Evolutionary conservation across 2,797 vertebrate species (phyloP), one percentile per base, ranked within the genome.

Genomic region (Cryptoprocta ferox): DNA sequence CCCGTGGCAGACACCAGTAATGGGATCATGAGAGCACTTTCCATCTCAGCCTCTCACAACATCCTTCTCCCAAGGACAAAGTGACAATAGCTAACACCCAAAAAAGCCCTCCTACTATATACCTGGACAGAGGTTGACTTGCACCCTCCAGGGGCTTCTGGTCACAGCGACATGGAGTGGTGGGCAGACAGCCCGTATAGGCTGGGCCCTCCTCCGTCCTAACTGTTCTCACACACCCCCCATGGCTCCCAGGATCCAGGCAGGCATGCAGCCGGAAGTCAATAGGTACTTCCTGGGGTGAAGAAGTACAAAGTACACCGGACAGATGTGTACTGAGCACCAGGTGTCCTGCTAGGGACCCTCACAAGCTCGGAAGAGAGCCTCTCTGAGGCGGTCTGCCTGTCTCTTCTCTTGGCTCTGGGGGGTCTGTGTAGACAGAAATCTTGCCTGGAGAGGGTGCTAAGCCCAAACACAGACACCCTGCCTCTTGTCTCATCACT

Each of bases 401-500:
- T 45, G 18, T 80, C 66, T 91, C 48, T 79, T 66, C 78, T 68
- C 8, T 50, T 32, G 68, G 89, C 73, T 86, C 70, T 78, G 28
- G 65, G 56, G 35, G 56, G 32, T 89, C 84, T 56, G 28, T 5
- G 0, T 7, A 65, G 80, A 83, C 53, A 71, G 75, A 70, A 85
- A 59, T 70, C 61, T 71, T 61, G 21, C 73, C 70, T 24, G 3
- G 59, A 83, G 91, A 93, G 32, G 12, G 1, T 53, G 42, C 94
- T 83, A 68, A 95, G 68, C n/a, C 53, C 88, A 26, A 13, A n/a
- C 70, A 26, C 53, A 80, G 76, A 65, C 81, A 10, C 85, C 28
- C 50, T 66, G 94, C 89, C 73, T 96, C 94, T 85, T 82, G 0
- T 80, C 37, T 86, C 92, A 84, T 90, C 37, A 13, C 88, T 91